A percentile compares a stretch with the other conserved stretches of the same genome.
phyloP scores from a whole-genome alignment of 2,797 vertebrate genomes.

The Pyrrhura leucotis region DNA sequence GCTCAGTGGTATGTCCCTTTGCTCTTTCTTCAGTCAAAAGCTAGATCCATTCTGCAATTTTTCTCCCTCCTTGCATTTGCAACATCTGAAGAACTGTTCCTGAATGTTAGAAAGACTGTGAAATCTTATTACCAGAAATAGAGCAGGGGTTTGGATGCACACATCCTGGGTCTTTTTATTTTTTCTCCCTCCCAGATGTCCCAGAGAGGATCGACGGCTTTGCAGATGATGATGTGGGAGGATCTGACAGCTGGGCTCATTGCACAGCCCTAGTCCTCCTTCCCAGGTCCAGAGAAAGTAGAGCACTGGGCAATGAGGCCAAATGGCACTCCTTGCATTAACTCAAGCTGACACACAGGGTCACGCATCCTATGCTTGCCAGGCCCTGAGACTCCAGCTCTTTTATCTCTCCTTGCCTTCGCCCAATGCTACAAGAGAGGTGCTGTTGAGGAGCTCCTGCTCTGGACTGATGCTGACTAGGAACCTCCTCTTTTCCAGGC shows the following conservation, averaged over 20 bases:
- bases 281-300: background rate
- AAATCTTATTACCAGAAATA: background rate
- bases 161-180: background rate
- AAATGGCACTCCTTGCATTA: background rate
- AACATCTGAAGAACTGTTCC: background rate
- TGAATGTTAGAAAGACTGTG: background rate
- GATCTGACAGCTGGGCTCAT: background rate
- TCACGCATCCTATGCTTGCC: rapidly evolving
- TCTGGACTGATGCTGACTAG: background rate
- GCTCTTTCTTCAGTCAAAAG: background rate
- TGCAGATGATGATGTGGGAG: slow-evolving; percentile 9
- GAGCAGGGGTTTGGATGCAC: background rate
- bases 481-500: background rate
- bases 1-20: background rate
- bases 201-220: background rate
- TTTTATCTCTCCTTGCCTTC: background rate
- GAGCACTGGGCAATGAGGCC: rapidly evolving
- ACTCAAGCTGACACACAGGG: background rate
- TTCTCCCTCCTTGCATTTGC: background rate
- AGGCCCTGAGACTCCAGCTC: background rate
- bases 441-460: background rate
- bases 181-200: background rate
- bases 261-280: background rate
- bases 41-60: background rate
- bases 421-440: rapidly evolving